Evolutionary conservation across 2,797 vertebrate genomes (phyloP).

Genomic region (Falco naumanni): DNA sequence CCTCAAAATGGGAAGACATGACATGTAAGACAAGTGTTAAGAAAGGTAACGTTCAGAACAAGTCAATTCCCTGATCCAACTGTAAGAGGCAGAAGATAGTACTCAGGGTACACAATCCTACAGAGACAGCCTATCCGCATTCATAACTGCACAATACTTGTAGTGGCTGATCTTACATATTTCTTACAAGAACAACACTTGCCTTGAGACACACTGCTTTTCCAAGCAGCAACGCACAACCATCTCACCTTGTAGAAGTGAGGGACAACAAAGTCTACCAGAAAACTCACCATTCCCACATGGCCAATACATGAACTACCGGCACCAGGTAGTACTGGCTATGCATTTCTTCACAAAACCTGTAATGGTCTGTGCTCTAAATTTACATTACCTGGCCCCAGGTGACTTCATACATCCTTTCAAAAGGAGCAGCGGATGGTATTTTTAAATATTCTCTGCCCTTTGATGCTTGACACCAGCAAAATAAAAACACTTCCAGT

Average conservation of each 20-base stretch:
- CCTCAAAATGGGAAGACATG: background rate
- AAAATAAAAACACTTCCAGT: background rate
- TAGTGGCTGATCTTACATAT: background rate
- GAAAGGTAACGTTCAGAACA: fast-evolving
- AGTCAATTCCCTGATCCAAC: background rate
- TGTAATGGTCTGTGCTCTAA: background rate
- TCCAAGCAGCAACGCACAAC: background rate
- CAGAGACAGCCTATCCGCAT: background rate
- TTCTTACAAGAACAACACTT: background rate
- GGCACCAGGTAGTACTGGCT: too few relatives aligned
- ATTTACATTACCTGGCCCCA: background rate
- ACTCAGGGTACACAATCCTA: too few relatives aligned
- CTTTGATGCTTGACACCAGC: background rate
- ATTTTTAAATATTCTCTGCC: background rate
- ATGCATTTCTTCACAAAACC: background rate
- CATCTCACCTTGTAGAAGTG: fast-evolving
- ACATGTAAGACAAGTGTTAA: background rate
- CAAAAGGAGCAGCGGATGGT: background rate
- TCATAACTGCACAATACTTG: background rate
- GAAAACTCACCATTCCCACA: background rate
- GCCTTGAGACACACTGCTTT: background rate
- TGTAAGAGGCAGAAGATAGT: background rate
- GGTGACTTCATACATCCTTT: background rate
- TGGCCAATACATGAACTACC: fast-evolving
- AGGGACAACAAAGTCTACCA: background rate